Percentiles rank a stretch among this genome's conserved stretches.
Evolutionary conservation across 2,797 vertebrate genomes (phyloP).

Genomic region (Rhabdomys pumilio): DNA sequence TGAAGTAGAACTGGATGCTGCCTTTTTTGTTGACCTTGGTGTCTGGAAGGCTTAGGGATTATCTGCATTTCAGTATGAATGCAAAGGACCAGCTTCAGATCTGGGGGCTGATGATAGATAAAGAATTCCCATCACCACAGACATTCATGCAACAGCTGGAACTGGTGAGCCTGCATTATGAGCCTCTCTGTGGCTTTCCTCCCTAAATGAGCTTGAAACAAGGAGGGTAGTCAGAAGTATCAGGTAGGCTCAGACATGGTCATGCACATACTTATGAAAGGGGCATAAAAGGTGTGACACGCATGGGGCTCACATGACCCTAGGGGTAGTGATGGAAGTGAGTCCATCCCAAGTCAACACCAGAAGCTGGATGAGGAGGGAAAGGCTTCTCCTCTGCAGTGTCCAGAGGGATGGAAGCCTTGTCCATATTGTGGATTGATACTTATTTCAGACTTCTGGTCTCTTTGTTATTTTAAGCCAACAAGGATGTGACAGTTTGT

Average conservation of each 20-base stretch:
- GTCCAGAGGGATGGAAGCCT: no score
- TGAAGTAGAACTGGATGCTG: no score
- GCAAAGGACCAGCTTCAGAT: neutral
- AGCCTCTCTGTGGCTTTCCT: no score
- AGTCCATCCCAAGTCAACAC: neutral
- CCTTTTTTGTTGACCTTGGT: neutral
- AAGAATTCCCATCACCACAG: neutral
- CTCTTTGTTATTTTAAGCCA: neutral
- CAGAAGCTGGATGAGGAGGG: neutral
- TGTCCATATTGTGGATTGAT: neutral
- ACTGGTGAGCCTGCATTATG: neutral
- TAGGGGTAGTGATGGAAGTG: neutral
- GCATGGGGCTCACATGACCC: fast-evolving
- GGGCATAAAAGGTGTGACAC: no score
- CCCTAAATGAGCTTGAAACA: neutral
- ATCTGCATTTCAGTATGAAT: neutral
- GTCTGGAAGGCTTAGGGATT: neutral
- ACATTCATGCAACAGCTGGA: fast-evolving
- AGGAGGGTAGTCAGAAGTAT: neutral
- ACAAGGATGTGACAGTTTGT: neutral
- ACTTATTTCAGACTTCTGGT: neutral
- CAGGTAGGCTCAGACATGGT: fast-evolving
- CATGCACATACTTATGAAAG: neutral
- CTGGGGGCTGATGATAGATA: neutral
- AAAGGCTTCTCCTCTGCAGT: neutral